Base-by-base conservation (phyloP, 2,888 invertebrate species). In the Sturmia bella region DNA sequence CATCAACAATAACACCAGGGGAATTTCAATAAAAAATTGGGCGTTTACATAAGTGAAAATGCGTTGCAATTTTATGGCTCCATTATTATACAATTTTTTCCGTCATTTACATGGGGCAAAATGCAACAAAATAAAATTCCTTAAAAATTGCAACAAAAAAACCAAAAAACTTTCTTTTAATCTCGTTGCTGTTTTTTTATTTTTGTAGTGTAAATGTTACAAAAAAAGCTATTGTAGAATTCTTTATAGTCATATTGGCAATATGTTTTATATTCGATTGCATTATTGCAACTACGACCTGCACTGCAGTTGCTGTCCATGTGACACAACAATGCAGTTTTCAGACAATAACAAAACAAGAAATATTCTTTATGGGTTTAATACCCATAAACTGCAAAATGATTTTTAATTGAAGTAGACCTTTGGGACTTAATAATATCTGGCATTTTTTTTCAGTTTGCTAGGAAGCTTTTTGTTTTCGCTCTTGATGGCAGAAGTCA, bases 401-500 rank as follows among this genome's bases (percentile, higher is more conserved):
- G 89, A 88, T 89, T 89, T 89, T 89, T 89, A 90, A 90, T 90
- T 89, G 89, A 89, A 89, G 89, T 88, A 87, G 86, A 87, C 90
- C 89, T 87, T 85, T 86, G 89, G 90, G 89, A 89, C 86, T 88
- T 86, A 83, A 87, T 88, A 85, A 85, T 75, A 84, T 84, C 78
- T 82, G 82, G 75, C 76, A 76, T 70, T 50, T 63, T 72, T 54
- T 24, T 21, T 41, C 19, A 17, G 3, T 37, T 57, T 69, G 13
- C 56, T 41, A 39, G 24, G 3, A 73, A 43, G 39, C 41, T 52
- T 56, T 76, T 76, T 61, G 61, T 69, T 66, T 79, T 61, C 52
- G 73, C 45, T 76, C 52, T 78, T 76, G 80, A 72, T 80, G 56
- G 56, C 56, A 39, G 68, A 54, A 52, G 68, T 56, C 76, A 81